These are phyloP conservation scores for Apis laboriosa DNA, from an alignment of 1,140 invertebrate species.

Conservation along the genomic window DNA sequence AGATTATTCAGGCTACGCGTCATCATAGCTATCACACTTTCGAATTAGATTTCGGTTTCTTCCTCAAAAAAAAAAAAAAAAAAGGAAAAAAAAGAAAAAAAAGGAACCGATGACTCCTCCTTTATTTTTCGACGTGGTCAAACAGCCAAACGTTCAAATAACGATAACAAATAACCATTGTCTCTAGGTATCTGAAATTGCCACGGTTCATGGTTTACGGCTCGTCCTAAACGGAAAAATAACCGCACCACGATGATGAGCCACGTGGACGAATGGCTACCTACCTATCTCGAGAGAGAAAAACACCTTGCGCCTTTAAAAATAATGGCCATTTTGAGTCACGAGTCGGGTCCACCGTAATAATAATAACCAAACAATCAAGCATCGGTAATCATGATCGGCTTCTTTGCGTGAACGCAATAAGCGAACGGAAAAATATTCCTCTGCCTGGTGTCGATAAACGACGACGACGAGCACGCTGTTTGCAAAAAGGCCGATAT, in stretches of 20 bases:
- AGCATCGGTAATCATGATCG: not conserved
- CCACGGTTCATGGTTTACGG: too few species aligned
- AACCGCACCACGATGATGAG: too few species aligned
- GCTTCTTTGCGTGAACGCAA: not conserved
- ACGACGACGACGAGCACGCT: not conserved
- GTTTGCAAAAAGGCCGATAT: not conserved
- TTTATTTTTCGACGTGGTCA: not conserved
- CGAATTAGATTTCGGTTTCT: not conserved
- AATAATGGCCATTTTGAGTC: not conserved
- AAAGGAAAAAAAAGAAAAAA: not conserved
- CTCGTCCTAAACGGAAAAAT: too few species aligned
- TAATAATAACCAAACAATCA: too few species aligned
- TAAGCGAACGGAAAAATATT: not conserved
- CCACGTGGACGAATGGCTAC: too few species aligned
- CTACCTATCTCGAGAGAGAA: not conserved
- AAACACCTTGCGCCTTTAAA: slow-evolving; percentile 10
- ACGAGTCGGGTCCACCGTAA: not conserved
- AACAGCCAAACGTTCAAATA: slow-evolving; percentile 8
- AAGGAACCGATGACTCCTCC: not conserved
- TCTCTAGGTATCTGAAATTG: not conserved
- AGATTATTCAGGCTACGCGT: too few species aligned
- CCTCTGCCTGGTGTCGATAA: not conserved
- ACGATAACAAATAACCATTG: slow-evolving; percentile 16
- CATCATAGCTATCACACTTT: too few species aligned
- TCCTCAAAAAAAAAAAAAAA: not conserved